Percentiles rank a stretch among this genome's conserved stretches.
These are phyloP conservation scores for Rhineura floridana DNA, from an alignment of 2,113 vertebrate genomes.

Conservation along the genomic window DNA sequence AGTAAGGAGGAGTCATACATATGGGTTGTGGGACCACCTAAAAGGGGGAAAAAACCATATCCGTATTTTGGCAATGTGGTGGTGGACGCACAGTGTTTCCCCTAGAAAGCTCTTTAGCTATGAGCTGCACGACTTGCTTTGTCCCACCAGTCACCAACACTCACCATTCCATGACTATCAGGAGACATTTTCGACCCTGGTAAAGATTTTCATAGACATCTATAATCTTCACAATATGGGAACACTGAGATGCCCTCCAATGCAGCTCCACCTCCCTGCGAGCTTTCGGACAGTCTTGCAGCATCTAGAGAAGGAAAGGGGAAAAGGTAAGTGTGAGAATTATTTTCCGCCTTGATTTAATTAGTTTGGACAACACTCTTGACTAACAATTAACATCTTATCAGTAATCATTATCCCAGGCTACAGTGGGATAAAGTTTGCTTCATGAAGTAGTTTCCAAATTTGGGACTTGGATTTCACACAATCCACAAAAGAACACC, in stretches of 20 bases:
- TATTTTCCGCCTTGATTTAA: not conserved
- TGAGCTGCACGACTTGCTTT: accelerated
- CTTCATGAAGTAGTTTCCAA: not conserved
- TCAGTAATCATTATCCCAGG: not conserved
- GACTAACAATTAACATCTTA: not conserved
- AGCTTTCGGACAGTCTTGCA: slow-evolving; percentile 95
- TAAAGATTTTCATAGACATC: slow-evolving; percentile 98
- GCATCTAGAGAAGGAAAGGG: slow-evolving; percentile 79
- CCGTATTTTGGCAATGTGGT: not conserved
- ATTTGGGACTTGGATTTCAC: not conserved
- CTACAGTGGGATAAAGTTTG: not conserved
- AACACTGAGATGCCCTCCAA: slow-evolving; percentile 92
- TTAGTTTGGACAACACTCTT: not conserved
- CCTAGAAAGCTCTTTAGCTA: not conserved
- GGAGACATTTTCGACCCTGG: slow-evolving; percentile 90
- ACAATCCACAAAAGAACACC: not conserved
- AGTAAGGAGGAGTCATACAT: not conserved
- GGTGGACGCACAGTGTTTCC: not conserved
- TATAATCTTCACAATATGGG: slow-evolving; percentile 93
- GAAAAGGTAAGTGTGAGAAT: not conserved
- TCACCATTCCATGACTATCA: slow-evolving; percentile 99
- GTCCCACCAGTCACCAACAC: slow-evolving; percentile 1
- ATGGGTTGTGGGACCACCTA: not conserved
- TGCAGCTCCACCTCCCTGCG: slow-evolving; percentile 95
- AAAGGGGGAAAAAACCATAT: not conserved